phyloP scores from a whole-genome alignment of 2,888 invertebrate genomes.

The Machimus rusticus region DNA sequence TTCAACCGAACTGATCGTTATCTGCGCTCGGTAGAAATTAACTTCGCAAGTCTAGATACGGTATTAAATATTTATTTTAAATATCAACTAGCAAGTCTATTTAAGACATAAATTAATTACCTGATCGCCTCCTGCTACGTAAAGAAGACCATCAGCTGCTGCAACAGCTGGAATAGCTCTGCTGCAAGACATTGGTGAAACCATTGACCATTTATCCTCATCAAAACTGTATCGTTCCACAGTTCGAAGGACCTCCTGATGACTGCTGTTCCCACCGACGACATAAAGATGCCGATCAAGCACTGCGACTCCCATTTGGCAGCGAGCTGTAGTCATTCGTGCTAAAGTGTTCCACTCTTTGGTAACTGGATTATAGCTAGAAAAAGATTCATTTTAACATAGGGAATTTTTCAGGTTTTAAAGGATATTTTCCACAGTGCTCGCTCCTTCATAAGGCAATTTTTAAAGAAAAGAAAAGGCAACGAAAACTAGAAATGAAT shows the following conservation, averaged over 20 bases:
- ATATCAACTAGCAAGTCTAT: not conserved
- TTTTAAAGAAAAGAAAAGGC: not conserved
- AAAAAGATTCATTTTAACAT: not conserved
- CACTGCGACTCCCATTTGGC: conserved; percentile 90
- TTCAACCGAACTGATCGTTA: conserved; percentile 84
- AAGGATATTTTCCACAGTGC: too few species aligned
- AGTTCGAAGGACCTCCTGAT: conserved; percentile 79
- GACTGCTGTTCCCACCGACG: conserved; percentile 86
- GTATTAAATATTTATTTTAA: not conserved
- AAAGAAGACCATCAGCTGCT: conserved; percentile 80
- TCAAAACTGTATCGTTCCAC: conserved; percentile 73
- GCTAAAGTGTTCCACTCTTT: conserved; percentile 81
- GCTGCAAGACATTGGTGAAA: conserved; percentile 76
- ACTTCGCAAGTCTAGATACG: conserved; percentile 70
- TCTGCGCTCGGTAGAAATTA: conserved; percentile 84
- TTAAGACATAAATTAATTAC: conserved; percentile 49
- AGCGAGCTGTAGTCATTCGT: conserved; percentile 81
- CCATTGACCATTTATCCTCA: conserved; percentile 75
- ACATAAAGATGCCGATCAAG: conserved; percentile 84
- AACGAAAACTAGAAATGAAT: not conserved
- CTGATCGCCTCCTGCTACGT: conserved; percentile 87
- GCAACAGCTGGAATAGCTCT: conserved; percentile 86
- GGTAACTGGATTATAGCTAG: conserved; percentile 79
- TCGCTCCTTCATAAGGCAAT: not conserved
- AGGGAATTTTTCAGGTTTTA: not conserved